phyloP scores from a whole-genome alignment of 2,113 vertebrate species.

The Maccullochella peelii region DNA sequence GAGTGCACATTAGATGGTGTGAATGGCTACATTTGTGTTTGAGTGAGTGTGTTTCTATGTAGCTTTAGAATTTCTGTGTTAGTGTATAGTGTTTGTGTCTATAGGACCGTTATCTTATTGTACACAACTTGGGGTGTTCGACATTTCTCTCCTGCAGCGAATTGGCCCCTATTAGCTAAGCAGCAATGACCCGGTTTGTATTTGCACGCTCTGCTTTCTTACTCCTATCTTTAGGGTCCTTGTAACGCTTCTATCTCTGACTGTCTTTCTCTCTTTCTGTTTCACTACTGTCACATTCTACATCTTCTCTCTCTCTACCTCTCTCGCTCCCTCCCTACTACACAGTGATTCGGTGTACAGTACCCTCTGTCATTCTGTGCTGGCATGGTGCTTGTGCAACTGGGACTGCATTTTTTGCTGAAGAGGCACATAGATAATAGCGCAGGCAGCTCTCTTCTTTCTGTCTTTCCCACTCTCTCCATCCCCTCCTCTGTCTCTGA shows the following conservation, averaged over 20 bases:
- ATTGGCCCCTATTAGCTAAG: slow-evolving; percentile 99
- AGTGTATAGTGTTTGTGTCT: slow-evolving; percentile 87
- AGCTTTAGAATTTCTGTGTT: slow-evolving; percentile 89
- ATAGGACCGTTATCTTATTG: slow-evolving; percentile 96
- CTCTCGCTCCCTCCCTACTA: slow-evolving; percentile 93
- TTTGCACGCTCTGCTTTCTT: slow-evolving; percentile 99
- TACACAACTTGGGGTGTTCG: slow-evolving; percentile 99
- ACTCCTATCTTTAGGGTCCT: slow-evolving; percentile 89
- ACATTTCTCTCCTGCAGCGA: slow-evolving; percentile 99
- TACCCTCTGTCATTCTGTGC: slow-evolving; percentile 99
- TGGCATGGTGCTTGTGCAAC: slow-evolving; percentile 99
- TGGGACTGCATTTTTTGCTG: slow-evolving; percentile 96
- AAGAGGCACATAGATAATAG: slow-evolving; percentile 98
- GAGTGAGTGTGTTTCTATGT: slow-evolving; percentile 73
- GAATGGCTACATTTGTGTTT: slow-evolving; percentile 76
- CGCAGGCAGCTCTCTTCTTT: slow-evolving; percentile 90
- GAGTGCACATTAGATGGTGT: slow-evolving; percentile 64
- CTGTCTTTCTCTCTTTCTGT: slow-evolving; percentile 86
- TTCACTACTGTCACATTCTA: slow-evolving; percentile 88
- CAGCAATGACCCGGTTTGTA: slow-evolving; percentile 99
- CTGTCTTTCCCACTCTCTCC: slow-evolving; percentile 63
- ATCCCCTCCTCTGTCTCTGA: slow-evolving; percentile 65
- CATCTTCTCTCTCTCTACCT: slow-evolving; percentile 86
- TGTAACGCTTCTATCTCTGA: slow-evolving; percentile 88
- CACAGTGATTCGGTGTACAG: slow-evolving; percentile 99